Base-by-base conservation (phyloP, 2,888 invertebrate species). In the Xanthostigma xanthostigma region DNA sequence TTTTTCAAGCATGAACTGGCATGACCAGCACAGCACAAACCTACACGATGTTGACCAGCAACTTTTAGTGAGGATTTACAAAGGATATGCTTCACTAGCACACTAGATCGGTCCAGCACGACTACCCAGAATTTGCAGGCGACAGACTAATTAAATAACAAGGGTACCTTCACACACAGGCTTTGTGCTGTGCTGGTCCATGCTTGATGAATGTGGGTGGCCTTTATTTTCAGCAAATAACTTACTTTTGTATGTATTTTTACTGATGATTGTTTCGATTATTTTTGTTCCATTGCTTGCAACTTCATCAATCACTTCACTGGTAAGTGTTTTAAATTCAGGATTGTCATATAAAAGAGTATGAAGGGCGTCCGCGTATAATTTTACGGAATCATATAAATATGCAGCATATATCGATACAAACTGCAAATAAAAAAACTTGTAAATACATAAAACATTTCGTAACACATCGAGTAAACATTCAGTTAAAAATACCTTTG, bases 351-450 rank as follows among this genome's bases (percentile, higher is more conserved):
- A 60, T 49, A 92, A 68, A 41, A 91, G 70, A 57, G 80, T 75
- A 59, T 90, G 78, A 56, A 95, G 70, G 2, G 95, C 94, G 55
- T 75, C 76, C 17, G 94, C 93, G 65, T 96, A 97, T 36, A 96
- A 71, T 64, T 81, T 81, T 38, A 96, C 88, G 1, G 96, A 90
- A 70, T 97, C 96, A 67, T 95, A 96, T 55, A 93, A 74, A 68
- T 95, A 92, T 41, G 91, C 92, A 50, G 95, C 95, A 64, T 90
- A 90, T 56, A 93, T 85, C 39, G 87, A 84, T 41, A 92, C 84
- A 65, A 83, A 86, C 85, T 89, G 72, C 53, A 77, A 75, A 51
- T 57, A 55, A 49, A 58, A 52, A 53, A 49, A 51, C 44, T 49
- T 45, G 50, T 17, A 46, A 45, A 41, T 44, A 11, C 8, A 13